Conservation (phyloP, 2,797 vertebrate species). For the Myotis planiceps region DNA sequence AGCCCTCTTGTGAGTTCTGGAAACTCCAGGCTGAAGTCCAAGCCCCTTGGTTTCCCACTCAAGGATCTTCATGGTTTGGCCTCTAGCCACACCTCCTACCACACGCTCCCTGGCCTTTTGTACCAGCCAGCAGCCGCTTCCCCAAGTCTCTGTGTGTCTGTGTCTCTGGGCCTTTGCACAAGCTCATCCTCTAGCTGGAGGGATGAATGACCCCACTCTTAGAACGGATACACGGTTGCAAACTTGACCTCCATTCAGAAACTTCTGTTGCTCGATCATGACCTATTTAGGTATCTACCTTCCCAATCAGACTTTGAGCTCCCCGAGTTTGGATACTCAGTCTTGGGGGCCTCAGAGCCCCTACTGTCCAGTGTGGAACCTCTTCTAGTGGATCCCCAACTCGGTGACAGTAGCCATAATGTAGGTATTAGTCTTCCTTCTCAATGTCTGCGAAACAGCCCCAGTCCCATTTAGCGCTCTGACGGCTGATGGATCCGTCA, state of each 20-base stretch:
- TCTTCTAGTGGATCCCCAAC: neutral
- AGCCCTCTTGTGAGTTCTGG: neutral
- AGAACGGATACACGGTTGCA: accelerated
- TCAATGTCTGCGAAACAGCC: accelerated
- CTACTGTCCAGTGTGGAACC: neutral
- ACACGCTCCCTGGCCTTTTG: accelerated
- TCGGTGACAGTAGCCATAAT: accelerated
- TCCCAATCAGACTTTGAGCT: too few species aligned
- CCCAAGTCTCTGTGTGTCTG: accelerated
- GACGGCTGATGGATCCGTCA: neutral
- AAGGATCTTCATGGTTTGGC: too few species aligned
- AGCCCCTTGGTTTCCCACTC: neutral
- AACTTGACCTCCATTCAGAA: neutral
- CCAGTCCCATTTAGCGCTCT: neutral
- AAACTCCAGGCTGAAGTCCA: neutral
- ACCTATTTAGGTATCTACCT: neutral
- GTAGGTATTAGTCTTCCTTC: neutral
- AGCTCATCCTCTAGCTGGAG: neutral
- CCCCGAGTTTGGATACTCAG: accelerated
- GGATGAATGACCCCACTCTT: accelerated
- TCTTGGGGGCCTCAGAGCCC: accelerated
- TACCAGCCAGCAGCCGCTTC: neutral
- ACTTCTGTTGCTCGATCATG: neutral
- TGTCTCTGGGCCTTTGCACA: neutral
- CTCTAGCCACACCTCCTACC: accelerated